A percentile compares a stretch with the other conserved stretches of the same genome.
phyloP scores from a whole-genome alignment of 30 jellyfish, hydroid and myxozoan species.

The Morbakka virulenta region DNA sequence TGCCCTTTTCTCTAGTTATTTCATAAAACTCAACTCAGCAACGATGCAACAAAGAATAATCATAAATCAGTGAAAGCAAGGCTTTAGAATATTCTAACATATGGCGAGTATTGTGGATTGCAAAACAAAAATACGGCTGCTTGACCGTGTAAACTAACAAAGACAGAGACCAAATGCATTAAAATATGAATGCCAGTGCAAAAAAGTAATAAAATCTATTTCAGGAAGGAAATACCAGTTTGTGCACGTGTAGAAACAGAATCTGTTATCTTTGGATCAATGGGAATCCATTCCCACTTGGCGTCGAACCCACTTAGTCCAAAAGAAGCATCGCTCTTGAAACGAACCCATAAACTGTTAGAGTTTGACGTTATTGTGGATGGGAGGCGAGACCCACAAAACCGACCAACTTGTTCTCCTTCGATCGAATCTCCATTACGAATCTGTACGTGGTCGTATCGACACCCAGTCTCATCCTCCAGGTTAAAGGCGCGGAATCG shows the following conservation, averaged over 20 bases:
- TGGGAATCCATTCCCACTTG: conserved; percentile 3
- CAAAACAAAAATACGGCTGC: too few relatives aligned
- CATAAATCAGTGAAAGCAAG: too few relatives aligned
- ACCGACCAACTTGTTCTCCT: conserved; percentile 24
- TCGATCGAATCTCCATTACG: conserved; percentile 58
- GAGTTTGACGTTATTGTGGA: conserved; percentile 4
- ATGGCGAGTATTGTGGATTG: too few relatives aligned
- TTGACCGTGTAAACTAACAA: too few relatives aligned
- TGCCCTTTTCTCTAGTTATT: too few relatives aligned
- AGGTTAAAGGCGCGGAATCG: conserved; percentile 19
- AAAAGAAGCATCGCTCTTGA: conserved; percentile 49
- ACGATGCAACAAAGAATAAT: too few relatives aligned
- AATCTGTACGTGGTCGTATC: conserved; percentile 44
- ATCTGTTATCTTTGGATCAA: conserved; percentile 3
- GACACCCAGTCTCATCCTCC: conserved; percentile 39
- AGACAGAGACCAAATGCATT: too few relatives aligned
- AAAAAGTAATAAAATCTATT: too few relatives aligned
- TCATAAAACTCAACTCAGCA: too few relatives aligned
- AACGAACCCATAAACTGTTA: conserved; percentile 43
- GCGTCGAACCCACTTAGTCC: conserved; percentile 34
- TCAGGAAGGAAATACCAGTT: not conserved
- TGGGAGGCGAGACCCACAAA: conserved; percentile 48
- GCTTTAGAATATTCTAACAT: too few relatives aligned
- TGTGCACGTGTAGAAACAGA: not conserved
- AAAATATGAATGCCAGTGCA: too few relatives aligned